Evolutionary conservation across 2,888 invertebrate genomes (phyloP).

Genomic region (Andrena chrysosceles): DNA sequence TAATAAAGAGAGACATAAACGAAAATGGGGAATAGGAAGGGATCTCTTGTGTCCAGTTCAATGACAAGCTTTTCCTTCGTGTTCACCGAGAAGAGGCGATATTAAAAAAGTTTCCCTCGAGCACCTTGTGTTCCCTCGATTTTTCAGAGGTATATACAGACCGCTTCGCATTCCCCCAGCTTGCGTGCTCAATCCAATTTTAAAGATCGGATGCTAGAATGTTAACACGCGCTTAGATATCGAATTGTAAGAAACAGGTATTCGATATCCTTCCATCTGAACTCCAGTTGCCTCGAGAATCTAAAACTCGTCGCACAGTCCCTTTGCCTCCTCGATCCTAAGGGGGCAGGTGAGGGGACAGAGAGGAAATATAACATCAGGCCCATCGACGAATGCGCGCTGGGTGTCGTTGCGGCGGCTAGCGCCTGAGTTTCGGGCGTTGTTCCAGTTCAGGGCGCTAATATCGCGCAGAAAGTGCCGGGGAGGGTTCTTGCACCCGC

Average conservation of each 20-base stretch:
- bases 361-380: neutral
- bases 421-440: slow-evolving; percentile 64
- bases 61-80: neutral
- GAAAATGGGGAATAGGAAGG: slow-evolving; percentile 9
- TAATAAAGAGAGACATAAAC: too few species aligned
- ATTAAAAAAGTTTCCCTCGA: slow-evolving; percentile 31
- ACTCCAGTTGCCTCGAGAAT: too few species aligned
- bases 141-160: neutral
- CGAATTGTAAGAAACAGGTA: too few species aligned
- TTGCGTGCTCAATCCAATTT: neutral
- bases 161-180: neutral
- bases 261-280: too few species aligned
- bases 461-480: slow-evolving; percentile 67
- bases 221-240: neutral
- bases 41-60: neutral
- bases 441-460: slow-evolving; percentile 68
- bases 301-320: slow-evolving; percentile 4
- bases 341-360: too few species aligned
- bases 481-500: slow-evolving; percentile 57
- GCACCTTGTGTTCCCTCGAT: neutral
- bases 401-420: slow-evolving; percentile 23
- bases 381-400: slow-evolving; percentile 21
- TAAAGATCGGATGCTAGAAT: neutral
- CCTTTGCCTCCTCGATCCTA: slow-evolving; percentile 42
- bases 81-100: neutral